Percentiles rank a stretch among this genome's conserved stretches.
Evolutionary conservation across 1,140 invertebrate species (phyloP).

Genomic region (Rhagoletis zephyria): DNA sequence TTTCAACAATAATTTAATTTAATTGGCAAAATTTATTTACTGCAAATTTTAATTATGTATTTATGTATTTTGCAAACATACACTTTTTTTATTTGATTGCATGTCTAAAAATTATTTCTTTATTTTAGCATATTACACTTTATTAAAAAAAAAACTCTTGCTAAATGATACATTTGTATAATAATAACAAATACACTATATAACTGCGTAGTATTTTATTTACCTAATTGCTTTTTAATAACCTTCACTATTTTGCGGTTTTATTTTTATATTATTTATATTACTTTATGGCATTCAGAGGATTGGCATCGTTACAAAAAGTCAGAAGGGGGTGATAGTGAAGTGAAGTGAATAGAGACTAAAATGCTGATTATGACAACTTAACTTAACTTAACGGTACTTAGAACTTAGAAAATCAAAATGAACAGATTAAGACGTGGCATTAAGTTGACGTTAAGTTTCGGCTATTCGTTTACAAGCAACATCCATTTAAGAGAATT

Average conservation of each 20-base stretch:
- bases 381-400: too few species aligned
- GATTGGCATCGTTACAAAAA: too few species aligned
- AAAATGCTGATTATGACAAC: too few species aligned
- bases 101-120: not conserved
- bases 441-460: too few species aligned
- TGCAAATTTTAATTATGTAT: not conserved
- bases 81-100: not conserved
- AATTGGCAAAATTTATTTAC: not conserved
- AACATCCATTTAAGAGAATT: too few species aligned
- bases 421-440: too few species aligned
- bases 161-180: not conserved
- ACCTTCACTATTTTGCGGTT: not conserved
- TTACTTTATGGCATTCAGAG: not conserved
- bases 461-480: too few species aligned
- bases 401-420: too few species aligned
- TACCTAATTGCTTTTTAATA: not conserved
- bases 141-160: slow-evolving; percentile 25
- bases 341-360: too few species aligned
- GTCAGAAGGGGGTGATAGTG: too few species aligned
- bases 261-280: not conserved
- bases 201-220: not conserved
- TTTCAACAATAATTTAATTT: not conserved
- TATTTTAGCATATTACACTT: not conserved
- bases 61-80: not conserved
- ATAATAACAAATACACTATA: not conserved